Percentiles rank a stretch among this genome's conserved stretches.
Conservation (phyloP, 2,113 vertebrate genomes). For the Stomatorhinus ivindoensis region DNA sequence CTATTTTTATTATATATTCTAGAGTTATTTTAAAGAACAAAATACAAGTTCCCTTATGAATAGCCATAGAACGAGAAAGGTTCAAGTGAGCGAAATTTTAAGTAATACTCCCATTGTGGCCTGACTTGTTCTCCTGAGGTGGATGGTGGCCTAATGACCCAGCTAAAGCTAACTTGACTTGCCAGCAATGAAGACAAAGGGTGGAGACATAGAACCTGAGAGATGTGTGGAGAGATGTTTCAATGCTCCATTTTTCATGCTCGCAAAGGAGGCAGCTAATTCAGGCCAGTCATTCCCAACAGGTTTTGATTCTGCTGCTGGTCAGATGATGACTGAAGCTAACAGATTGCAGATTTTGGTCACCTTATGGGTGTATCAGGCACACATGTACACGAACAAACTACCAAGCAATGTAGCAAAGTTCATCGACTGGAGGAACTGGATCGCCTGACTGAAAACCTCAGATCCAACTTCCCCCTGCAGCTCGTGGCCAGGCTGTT, state of each 20-base stretch:
- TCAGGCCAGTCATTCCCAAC: neutral
- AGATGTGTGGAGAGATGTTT: neutral
- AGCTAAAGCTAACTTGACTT: neutral
- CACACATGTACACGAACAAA: neutral
- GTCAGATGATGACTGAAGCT: neutral
- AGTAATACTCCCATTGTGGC: neutral
- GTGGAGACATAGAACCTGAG: neutral
- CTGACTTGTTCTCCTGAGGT: neutral
- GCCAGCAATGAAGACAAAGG: neutral
- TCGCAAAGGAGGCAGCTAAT: neutral
- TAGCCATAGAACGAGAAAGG: neutral
- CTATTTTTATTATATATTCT: neutral
- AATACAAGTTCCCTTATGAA: neutral
- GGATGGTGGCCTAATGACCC: neutral
- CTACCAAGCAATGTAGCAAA: neutral
- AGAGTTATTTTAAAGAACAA: neutral
- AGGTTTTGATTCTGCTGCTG: neutral
- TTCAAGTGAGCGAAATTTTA: neutral
- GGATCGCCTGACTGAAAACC: neutral
- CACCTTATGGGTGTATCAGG: neutral
- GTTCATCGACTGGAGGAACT: neutral
- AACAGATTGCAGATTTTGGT: neutral
- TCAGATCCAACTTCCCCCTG: neutral
- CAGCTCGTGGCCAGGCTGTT: neutral
- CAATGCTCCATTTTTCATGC: neutral